A percentile compares a stretch with the other conserved stretches of the same genome.
These are phyloP conservation scores for Crotalus viridis DNA, from an alignment of 2,113 vertebrate genomes.

Conservation along the genomic window DNA sequence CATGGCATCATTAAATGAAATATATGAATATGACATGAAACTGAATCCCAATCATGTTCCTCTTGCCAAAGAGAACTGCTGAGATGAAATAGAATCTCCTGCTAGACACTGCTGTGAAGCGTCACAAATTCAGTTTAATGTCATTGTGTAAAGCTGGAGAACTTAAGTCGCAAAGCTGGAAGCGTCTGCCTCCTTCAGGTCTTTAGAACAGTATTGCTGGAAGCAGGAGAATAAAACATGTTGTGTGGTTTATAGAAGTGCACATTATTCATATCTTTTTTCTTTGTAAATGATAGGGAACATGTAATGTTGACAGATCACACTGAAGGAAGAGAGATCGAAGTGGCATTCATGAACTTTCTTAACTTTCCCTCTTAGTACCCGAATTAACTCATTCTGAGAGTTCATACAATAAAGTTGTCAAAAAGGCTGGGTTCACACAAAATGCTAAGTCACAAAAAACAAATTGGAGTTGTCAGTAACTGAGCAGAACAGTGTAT, in stretches of 20 bases:
- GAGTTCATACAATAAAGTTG: background rate
- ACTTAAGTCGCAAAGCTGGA: conserved; percentile 41
- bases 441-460: background rate
- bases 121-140: conserved; percentile 34
- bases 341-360: background rate
- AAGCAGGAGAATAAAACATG: background rate
- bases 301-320: background rate
- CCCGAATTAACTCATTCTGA: background rate
- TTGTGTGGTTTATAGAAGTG: background rate
- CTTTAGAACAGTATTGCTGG: background rate
- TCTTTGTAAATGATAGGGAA: background rate
- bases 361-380: background rate
- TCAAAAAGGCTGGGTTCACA: background rate
- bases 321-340: background rate
- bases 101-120: conserved; percentile 39
- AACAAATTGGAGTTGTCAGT: background rate
- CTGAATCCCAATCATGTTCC: conserved; percentile 42
- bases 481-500: background rate
- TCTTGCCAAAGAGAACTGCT: conserved; percentile 44
- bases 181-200: background rate
- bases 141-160: conserved; percentile 1
- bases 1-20: background rate
- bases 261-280: background rate
- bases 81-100: conserved; percentile 57
- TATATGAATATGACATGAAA: background rate